Evolutionary conservation across 2,113 vertebrate genomes (phyloP), one percentile per base, ranked within the genome.

Genomic region (Heterocephalus glaber): DNA sequence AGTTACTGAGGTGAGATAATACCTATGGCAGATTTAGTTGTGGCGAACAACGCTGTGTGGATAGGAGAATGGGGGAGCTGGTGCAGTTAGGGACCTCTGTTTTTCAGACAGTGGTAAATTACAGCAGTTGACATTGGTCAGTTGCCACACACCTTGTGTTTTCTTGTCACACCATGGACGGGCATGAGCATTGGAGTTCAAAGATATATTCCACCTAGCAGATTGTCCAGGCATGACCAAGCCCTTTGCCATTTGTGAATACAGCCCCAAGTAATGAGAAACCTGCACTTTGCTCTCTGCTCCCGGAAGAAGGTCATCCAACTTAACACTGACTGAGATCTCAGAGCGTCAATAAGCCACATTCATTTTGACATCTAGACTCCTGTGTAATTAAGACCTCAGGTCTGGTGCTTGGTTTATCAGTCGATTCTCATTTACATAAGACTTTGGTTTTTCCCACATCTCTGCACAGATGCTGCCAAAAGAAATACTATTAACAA

Each of bases 301-400:
- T 63, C 76, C 89, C 52, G 3, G 97, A 96, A 61, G 84, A 94
- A 93, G 85, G 94, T 96, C 76, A 0, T 88, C 85, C 92, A 54
- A 44, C 79, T 83, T 89, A 97, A 85, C 74, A 68, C 74, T 2
- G 19, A 81, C 86, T 85, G 91, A 93, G 96, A 92, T 82, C 86
- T 87, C 86, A 28, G 49, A 22, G 28, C 3, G 6, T 94, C 97
- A 90, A 74, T 95, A 95, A 88, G 92, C 91, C 24, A 0, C 89
- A 88, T 96, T 96, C 94, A 83, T 93, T 82, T 8, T 96, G 95
- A 98, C 97, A 96, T 95, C 91, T 85, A 94, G 94, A 92, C 89
- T 94, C 86, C 89, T 61, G 94, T 92, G 95, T 97, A 96, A 97
- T 97, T 97, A 97, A 97, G 97, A 97, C 93, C 89, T 96, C 86